A percentile compares a stretch with the other conserved stretches of the same genome.
Conservation (phyloP, 1,140 invertebrate species). For the Calliopsis andreniformis region DNA sequence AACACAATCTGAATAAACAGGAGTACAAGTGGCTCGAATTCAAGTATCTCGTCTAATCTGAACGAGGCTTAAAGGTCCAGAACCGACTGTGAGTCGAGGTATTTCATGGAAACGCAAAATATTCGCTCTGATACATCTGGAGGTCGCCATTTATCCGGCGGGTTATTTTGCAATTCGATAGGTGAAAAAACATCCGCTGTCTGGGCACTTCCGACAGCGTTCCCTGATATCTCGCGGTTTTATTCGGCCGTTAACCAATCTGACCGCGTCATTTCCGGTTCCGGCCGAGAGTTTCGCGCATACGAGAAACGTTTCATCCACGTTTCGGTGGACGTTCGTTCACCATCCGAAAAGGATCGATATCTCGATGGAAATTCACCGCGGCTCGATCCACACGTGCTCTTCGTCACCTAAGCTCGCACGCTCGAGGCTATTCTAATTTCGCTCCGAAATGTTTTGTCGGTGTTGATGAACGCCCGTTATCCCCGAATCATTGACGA, state of each 20-base stretch:
- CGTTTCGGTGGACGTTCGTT: background rate
- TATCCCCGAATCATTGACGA: constrained; percentile 6
- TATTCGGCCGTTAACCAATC: constrained; percentile 48
- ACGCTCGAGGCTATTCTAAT: constrained; percentile 6
- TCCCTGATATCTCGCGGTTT: constrained; percentile 13
- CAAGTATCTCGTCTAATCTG: too few species aligned
- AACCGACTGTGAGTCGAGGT: too few species aligned
- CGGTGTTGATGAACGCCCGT: constrained; percentile 30
- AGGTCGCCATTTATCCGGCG: background rate
- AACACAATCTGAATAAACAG: too few species aligned
- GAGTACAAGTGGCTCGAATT: too few species aligned
- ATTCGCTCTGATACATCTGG: background rate
- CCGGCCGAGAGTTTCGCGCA: constrained; percentile 3
- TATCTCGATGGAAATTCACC: background rate
- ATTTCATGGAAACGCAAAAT: too few species aligned
- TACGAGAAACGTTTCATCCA: background rate
- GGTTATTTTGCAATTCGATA: constrained; percentile 35
- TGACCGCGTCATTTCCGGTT: constrained; percentile 52
- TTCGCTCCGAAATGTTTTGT: background rate
- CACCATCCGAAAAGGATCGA: background rate
- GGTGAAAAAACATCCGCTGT: constrained; percentile 49
- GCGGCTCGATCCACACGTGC: too few species aligned
- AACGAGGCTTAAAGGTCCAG: too few species aligned
- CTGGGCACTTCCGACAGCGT: constrained; percentile 25
- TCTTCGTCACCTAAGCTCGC: too few species aligned